Evolutionary conservation across 1,140 invertebrate species (phyloP).

Genomic region (Apis laboriosa): DNA sequence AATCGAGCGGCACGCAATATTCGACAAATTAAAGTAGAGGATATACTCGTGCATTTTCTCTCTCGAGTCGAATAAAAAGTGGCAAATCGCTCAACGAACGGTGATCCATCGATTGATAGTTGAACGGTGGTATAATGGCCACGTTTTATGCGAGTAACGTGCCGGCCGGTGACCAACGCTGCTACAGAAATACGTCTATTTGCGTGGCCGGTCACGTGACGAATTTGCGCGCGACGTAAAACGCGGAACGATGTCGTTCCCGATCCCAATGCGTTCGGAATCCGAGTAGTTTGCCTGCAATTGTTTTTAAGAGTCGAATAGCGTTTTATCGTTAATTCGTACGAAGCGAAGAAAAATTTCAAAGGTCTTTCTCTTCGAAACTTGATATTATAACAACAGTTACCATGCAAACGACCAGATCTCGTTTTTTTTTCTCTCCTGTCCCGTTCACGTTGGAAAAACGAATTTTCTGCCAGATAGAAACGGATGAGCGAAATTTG

Average conservation of each 20-base stretch:
- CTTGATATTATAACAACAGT: neutral
- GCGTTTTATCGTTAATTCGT: neutral
- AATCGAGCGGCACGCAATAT: neutral
- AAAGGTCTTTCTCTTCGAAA: neutral
- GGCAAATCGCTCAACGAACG: too few species aligned
- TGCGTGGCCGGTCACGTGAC: slow-evolving; percentile 52
- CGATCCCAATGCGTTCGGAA: neutral
- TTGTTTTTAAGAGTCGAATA: neutral
- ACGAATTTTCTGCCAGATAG: slow-evolving; percentile 6
- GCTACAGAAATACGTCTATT: slow-evolving; percentile 46
- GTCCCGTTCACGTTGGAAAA: neutral
- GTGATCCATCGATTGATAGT: neutral
- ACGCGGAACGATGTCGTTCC: neutral
- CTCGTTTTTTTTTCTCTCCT: neutral
- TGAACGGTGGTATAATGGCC: neutral
- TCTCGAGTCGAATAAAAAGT: too few species aligned
- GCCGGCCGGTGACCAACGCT: neutral
- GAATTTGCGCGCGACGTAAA: slow-evolving; percentile 42
- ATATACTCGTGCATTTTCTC: neutral
- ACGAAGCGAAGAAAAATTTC: neutral
- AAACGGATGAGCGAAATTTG: neutral
- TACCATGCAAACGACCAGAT: slow-evolving; percentile 2
- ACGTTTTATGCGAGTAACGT: slow-evolving; percentile 32
- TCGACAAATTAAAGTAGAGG: neutral
- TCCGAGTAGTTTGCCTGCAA: neutral